Evolutionary conservation across 2,113 vertebrate species (phyloP).

Genomic region (Nycticebus coucang): DNA sequence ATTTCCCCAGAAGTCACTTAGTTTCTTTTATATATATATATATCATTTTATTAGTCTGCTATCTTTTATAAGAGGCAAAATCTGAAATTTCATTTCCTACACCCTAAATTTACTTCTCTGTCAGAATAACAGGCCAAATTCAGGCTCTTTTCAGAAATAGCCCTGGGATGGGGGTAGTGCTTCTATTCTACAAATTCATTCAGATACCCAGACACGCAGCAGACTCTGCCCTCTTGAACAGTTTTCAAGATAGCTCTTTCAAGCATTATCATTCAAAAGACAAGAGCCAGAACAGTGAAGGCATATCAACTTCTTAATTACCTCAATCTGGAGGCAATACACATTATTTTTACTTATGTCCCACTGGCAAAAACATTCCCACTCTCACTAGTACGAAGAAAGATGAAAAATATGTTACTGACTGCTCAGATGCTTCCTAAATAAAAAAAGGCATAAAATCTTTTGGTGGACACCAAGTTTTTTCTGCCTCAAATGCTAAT

Average conservation of each 20-base stretch:
- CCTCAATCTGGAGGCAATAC: neutral
- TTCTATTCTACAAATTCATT: neutral
- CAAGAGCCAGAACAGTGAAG: neutral
- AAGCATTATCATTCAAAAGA: neutral
- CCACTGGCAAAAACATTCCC: neutral
- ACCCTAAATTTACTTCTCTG: neutral
- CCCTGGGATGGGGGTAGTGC: fast-evolving
- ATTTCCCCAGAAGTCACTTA: neutral
- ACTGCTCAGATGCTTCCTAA: neutral
- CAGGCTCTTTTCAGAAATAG: neutral
- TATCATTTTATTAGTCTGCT: neutral
- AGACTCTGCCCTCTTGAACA: neutral
- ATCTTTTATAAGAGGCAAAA: neutral
- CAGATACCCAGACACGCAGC: neutral
- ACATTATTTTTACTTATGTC: neutral
- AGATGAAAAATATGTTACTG: neutral
- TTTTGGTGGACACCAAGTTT: neutral
- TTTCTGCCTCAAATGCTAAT: neutral
- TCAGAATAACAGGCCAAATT: neutral
- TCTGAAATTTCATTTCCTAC: neutral
- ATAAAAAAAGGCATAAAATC: neutral
- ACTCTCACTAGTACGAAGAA: neutral
- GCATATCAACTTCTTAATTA: neutral
- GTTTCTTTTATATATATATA: neutral
- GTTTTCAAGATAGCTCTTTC: neutral